phyloP scores from a whole-genome alignment of 2,797 vertebrate genomes.

The Chanos chanos region DNA sequence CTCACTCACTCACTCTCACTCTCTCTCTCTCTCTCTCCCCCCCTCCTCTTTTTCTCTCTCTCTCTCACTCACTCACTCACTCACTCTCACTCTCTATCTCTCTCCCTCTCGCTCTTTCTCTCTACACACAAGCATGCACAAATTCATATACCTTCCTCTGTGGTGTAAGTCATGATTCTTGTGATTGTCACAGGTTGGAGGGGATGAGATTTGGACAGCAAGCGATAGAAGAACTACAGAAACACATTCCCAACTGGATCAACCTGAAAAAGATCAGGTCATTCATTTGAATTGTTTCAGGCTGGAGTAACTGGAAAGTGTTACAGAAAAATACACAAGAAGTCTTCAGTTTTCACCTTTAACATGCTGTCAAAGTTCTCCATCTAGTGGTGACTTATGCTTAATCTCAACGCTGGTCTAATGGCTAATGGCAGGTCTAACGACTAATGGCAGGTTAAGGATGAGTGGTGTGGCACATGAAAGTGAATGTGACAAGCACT shows the following conservation, averaged over 20 bases:
- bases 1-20: neutral
- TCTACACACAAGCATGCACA: neutral
- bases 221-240: slow-evolving; percentile 66
- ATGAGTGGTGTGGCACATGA: too few relatives aligned
- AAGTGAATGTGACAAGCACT: too few relatives aligned
- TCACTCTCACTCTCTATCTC: neutral
- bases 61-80: neutral
- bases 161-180: neutral
- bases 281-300: neutral
- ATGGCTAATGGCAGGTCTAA: too few relatives aligned
- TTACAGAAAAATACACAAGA: too few relatives aligned
- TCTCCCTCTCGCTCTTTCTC: neutral
- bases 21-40: neutral
- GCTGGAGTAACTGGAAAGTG: too few relatives aligned
- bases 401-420: too few relatives aligned
- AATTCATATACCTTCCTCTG: neutral
- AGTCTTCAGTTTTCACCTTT: too few relatives aligned
- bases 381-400: too few relatives aligned
- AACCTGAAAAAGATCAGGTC: slow-evolving; percentile 77
- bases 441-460: too few relatives aligned
- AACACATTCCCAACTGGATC: slow-evolving; percentile 64
- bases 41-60: neutral
- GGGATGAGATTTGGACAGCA: slow-evolving; percentile 69
- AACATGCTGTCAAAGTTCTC: too few relatives aligned
- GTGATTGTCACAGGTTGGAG: slow-evolving; percentile 72